Percentiles rank a stretch among this genome's conserved stretches.
Conservation (phyloP, 2,888 invertebrate genomes). For the Parthenolecanium corni region DNA sequence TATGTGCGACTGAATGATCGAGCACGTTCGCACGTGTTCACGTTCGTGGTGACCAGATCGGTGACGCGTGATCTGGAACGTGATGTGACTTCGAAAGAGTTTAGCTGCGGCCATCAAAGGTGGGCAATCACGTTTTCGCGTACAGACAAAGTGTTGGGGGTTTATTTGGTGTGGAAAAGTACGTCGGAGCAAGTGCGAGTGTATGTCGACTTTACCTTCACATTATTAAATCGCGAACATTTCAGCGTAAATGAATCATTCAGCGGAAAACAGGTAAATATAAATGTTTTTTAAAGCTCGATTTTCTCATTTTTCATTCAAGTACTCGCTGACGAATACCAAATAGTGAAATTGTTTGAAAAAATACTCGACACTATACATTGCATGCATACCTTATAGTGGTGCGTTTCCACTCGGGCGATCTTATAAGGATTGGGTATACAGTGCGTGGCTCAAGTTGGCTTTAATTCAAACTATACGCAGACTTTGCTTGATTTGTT, state of each 20-base stretch:
- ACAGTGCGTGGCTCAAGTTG: too few relatives aligned
- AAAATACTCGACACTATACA: too few relatives aligned
- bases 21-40: slow-evolving; percentile 71
- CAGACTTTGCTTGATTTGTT: too few relatives aligned
- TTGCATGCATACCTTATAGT: too few relatives aligned
- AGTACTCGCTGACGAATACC: too few relatives aligned
- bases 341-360: too few relatives aligned
- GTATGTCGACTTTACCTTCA: slow-evolving; percentile 69
- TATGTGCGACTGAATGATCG: slow-evolving; percentile 72
- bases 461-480: too few relatives aligned
- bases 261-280: slow-evolving; percentile 56
- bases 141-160: slow-evolving; percentile 61
- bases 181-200: slow-evolving; percentile 63
- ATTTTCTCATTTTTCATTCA: too few relatives aligned
- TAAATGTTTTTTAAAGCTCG: too few relatives aligned
- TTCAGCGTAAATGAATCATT: slow-evolving; percentile 71
- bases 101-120: slow-evolving; percentile 66
- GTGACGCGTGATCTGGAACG: slow-evolving; percentile 65
- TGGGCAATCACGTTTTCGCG: slow-evolving; percentile 71
- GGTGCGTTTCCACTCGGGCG: too few relatives aligned
- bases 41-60: slow-evolving; percentile 67
- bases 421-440: too few relatives aligned
- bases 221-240: slow-evolving; percentile 66
- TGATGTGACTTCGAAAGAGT: slow-evolving; percentile 70
- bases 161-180: slow-evolving; percentile 65